These are phyloP conservation scores for Hormiphora californensis DNA, from an alignment of 37 sponge, comb jelly and placozoan genomes.

Conservation along the genomic window DNA sequence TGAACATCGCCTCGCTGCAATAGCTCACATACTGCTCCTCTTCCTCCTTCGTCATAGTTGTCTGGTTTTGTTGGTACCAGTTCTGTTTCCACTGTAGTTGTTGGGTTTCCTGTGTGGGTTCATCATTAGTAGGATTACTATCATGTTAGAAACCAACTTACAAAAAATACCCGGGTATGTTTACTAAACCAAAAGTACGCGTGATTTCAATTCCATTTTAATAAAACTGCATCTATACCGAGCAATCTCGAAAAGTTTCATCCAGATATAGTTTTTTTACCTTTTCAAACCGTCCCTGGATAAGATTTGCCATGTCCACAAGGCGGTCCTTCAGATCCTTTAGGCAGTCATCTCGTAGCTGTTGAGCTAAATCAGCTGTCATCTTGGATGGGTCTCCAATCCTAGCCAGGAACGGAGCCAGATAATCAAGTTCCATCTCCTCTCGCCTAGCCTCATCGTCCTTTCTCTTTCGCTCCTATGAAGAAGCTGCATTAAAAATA, in stretches of 20 bases:
- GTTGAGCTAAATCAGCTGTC: constrained; percentile 10
- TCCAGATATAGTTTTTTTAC: too few relatives aligned
- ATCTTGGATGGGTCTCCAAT: constrained; percentile 55
- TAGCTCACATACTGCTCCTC: constrained; percentile 80
- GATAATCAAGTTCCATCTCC: constrained; percentile 89
- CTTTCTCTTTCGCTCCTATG: constrained; percentile 60
- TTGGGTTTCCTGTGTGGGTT: constrained; percentile 72
- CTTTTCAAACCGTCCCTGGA: constrained; percentile 78
- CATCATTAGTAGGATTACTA: too few relatives aligned
- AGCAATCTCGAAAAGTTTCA: too few relatives aligned
- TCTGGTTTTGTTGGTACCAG: constrained; percentile 87
- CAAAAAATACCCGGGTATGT: too few relatives aligned
- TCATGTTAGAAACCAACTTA: too few relatives aligned
- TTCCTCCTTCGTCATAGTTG: constrained; percentile 69
- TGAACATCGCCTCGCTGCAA: constrained; percentile 90
- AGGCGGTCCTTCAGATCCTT: constrained; percentile 69
- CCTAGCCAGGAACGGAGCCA: constrained; percentile 87
- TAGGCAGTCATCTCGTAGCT: constrained; percentile 61
- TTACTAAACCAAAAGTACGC: too few relatives aligned
- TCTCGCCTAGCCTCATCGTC: constrained; percentile 84
- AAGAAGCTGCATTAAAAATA: neutral
- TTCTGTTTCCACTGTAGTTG: constrained; percentile 75
- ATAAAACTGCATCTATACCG: too few relatives aligned
- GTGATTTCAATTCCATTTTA: too few relatives aligned
- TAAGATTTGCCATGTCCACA: constrained; percentile 82